A percentile compares a stretch with the other conserved stretches of the same genome.
Evolutionary conservation across 2,113 vertebrate species (phyloP).

Genomic region (Hipposideros armiger): DNA sequence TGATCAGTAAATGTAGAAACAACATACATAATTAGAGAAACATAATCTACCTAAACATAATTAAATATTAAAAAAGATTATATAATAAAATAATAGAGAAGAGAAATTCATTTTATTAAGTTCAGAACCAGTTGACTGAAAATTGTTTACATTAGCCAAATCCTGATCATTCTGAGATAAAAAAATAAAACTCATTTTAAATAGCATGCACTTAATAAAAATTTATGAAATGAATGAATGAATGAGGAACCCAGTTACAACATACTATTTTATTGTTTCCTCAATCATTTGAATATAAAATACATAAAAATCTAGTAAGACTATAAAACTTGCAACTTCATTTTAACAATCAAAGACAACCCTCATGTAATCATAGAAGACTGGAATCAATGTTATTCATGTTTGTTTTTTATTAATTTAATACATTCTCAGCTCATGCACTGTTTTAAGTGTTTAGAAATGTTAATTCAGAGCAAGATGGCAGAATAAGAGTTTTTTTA

Average conservation of each 20-base stretch:
- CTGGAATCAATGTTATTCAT: background rate
- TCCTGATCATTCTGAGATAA: background rate
- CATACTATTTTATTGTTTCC: background rate
- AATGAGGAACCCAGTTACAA: background rate
- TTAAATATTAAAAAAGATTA: background rate
- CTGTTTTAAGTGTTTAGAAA: background rate
- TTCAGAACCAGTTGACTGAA: background rate
- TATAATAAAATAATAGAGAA: background rate
- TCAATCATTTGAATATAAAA: background rate
- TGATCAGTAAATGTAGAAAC: background rate
- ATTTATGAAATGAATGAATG: background rate
- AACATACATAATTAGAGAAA: background rate
- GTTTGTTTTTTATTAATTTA: background rate
- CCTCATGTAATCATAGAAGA: background rate
- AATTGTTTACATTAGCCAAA: background rate
- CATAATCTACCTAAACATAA: background rate
- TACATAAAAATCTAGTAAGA: background rate
- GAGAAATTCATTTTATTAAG: slow-evolving; percentile 6
- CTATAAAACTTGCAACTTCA: background rate
- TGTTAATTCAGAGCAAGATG: background rate
- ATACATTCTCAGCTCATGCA: background rate
- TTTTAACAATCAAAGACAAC: background rate
- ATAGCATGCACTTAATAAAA: background rate
- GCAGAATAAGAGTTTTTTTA: background rate
- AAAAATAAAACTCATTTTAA: slow-evolving; percentile 11